These are phyloP conservation scores for Sciaenops ocellatus DNA, from an alignment of 2,797 vertebrate genomes.

Conservation along the genomic window DNA sequence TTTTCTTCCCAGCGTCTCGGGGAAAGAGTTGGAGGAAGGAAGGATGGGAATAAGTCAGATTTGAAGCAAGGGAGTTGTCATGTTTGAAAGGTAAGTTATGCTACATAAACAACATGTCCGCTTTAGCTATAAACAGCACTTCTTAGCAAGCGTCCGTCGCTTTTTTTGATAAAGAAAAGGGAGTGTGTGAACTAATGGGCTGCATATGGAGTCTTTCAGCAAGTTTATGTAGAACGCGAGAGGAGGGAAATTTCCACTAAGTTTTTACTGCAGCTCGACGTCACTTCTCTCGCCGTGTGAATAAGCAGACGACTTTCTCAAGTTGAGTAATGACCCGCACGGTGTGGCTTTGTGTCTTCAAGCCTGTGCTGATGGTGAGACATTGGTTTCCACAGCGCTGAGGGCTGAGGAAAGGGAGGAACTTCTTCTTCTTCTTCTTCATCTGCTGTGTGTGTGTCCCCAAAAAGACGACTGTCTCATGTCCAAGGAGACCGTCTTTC, in stretches of 20 bases:
- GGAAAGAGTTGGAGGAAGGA: slow-evolving; percentile 46
- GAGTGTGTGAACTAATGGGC: slow-evolving; percentile 24
- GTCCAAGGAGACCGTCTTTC: slow-evolving; percentile 91
- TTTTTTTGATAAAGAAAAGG: slow-evolving; percentile 2
- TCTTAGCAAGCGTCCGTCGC: slow-evolving; percentile 4
- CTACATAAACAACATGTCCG: slow-evolving; percentile 35
- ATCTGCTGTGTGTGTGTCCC: slow-evolving; percentile 64
- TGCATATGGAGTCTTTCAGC: slow-evolving; percentile 21
- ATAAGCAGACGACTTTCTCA: slow-evolving; percentile 42
- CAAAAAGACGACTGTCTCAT: slow-evolving; percentile 88
- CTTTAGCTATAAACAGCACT: slow-evolving; percentile 12
- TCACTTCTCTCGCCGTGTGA: slow-evolving; percentile 67
- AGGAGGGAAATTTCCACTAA: slow-evolving; percentile 77
- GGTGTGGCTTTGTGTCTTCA: slow-evolving; percentile 46
- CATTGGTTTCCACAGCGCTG: slow-evolving; percentile 71
- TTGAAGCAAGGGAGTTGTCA: slow-evolving; percentile 81
- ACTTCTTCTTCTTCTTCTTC: slow-evolving; percentile 44
- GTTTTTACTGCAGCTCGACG: slow-evolving; percentile 78
- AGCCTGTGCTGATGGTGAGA: slow-evolving; percentile 47
- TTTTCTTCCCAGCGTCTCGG: slow-evolving; percentile 11
- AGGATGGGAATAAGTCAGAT: slow-evolving; percentile 72
- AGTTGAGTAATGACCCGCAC: slow-evolving; percentile 40
- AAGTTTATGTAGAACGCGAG: slow-evolving; percentile 49
- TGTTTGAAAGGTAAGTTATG: slow-evolving; percentile 83
- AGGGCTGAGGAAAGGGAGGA: slow-evolving; percentile 73